These are phyloP conservation scores for Microctonus brassicae DNA, from an alignment of 2,888 invertebrate genomes.

Conservation along the genomic window DNA sequence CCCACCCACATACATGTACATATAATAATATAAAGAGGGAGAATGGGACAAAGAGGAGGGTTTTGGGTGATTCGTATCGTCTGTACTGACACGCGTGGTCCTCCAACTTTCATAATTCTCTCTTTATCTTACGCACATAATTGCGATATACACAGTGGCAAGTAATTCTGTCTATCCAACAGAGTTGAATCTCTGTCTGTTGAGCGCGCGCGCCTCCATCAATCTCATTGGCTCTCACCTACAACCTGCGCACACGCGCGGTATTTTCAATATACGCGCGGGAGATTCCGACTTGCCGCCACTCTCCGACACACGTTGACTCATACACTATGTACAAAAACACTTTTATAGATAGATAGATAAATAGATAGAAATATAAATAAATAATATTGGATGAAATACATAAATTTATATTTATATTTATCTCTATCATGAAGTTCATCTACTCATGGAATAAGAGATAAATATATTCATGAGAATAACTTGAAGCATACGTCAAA, in stretches of 20 bases:
- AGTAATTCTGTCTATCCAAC: background rate
- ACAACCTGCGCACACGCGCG: slow-evolving; percentile 23
- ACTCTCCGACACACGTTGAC: slow-evolving; percentile 3
- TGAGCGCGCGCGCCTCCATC: slow-evolving; percentile 35
- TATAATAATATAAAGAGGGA: too few relatives aligned
- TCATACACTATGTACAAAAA: too few relatives aligned
- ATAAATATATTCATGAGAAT: too few relatives aligned
- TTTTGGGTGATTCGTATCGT: slow-evolving; percentile 63
- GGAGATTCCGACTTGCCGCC: slow-evolving; percentile 31
- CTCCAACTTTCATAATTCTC: slow-evolving; percentile 39
- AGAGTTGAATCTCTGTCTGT: slow-evolving; percentile 15
- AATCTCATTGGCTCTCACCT: slow-evolving; percentile 36
- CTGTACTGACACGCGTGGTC: slow-evolving; percentile 50
- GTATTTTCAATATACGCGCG: slow-evolving; percentile 22
- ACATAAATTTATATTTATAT: too few relatives aligned
- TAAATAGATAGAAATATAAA: too few relatives aligned
- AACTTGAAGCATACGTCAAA: too few relatives aligned
- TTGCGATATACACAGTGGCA: background rate
- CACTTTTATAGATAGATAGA: too few relatives aligned
- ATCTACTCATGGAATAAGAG: too few relatives aligned
- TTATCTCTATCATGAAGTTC: too few relatives aligned
- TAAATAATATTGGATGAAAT: too few relatives aligned
- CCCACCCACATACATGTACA: slow-evolving; percentile 15
- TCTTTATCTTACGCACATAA: slow-evolving; percentile 6
- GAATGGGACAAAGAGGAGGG: slow-evolving; percentile 38